A percentile compares a stretch with the other conserved stretches of the same genome.
These are phyloP conservation scores for Pteronotus mesoamericanus DNA, from an alignment of 2,797 vertebrate species.

Conservation along the genomic window DNA sequence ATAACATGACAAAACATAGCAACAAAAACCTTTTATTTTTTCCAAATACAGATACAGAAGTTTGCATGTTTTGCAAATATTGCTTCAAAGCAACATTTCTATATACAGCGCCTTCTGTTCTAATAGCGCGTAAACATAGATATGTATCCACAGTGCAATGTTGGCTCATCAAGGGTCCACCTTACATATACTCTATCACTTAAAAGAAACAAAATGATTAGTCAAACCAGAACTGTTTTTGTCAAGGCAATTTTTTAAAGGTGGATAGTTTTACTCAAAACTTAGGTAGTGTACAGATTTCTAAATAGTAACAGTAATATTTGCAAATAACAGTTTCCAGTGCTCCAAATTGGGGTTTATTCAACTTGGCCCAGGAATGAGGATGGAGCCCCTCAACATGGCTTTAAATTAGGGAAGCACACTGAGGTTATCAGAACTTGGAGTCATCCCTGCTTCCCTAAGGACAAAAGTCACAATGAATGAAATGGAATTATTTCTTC, in stretches of 20 bases:
- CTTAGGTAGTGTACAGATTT: slow-evolving; percentile 73
- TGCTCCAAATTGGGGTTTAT: slow-evolving; percentile 62
- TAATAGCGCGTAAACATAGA: slow-evolving; percentile 77
- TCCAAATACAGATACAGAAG: slow-evolving; percentile 83
- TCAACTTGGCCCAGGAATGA: slow-evolving; percentile 59
- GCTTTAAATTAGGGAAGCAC: slow-evolving; percentile 65
- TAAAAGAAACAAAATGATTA: slow-evolving; percentile 72
- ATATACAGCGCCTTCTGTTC: slow-evolving; percentile 77
- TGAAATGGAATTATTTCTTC: slow-evolving; percentile 49
- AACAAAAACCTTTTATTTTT: slow-evolving; percentile 83
- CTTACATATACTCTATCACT: slow-evolving; percentile 68
- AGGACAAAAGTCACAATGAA: slow-evolving; percentile 49
- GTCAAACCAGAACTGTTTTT: slow-evolving; percentile 52
- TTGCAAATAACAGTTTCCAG: slow-evolving; percentile 77
- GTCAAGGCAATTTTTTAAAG: slow-evolving; percentile 64
- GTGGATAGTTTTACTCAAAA: slow-evolving; percentile 72
- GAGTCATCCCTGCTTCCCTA: slow-evolving; percentile 37
- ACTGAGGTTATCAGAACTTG: slow-evolving; percentile 45
- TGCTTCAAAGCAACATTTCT: slow-evolving; percentile 79
- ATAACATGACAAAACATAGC: slow-evolving; percentile 63
- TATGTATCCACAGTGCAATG: slow-evolving; percentile 77
- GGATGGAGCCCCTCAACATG: slow-evolving; percentile 64
- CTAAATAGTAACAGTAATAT: slow-evolving; percentile 66
- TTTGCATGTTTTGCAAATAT: slow-evolving; percentile 83
- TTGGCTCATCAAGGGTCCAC: slow-evolving; percentile 77